Evolutionary conservation across 2,797 vertebrate species (phyloP).

Genomic region (Peromyscus nudipes): DNA sequence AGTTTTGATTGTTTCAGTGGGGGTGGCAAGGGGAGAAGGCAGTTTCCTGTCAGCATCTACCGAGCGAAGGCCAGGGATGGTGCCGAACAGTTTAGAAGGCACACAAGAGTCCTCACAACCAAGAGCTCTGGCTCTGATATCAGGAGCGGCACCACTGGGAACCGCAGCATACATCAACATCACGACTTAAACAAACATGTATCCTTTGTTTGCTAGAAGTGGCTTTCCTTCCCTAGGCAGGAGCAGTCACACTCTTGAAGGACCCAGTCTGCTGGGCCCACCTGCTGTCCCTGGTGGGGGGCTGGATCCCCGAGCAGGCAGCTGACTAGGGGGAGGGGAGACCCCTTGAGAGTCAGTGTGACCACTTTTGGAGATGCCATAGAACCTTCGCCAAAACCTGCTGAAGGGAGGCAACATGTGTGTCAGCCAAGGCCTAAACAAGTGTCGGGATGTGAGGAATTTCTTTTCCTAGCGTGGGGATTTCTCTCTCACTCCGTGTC

Average conservation of each 20-base stretch:
- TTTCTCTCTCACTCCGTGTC: constrained; percentile 26
- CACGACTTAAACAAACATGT: not conserved
- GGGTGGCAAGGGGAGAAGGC: not conserved
- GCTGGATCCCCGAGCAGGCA: not conserved
- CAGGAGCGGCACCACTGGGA: not conserved
- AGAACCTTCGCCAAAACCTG: not conserved
- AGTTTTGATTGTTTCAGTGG: not conserved
- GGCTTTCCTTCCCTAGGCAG: not conserved
- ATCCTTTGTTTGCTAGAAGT: not conserved
- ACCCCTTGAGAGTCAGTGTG: not conserved
- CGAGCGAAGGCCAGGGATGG: not conserved
- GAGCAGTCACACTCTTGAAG: accelerated
- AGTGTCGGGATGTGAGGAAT: not conserved
- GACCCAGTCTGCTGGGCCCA: not conserved
- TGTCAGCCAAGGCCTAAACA: not conserved
- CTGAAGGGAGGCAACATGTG: not conserved
- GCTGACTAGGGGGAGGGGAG: not conserved
- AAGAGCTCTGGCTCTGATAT: not conserved
- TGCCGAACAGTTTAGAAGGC: not conserved
- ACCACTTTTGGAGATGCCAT: accelerated
- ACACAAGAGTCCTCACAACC: not conserved
- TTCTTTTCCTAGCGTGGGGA: not conserved
- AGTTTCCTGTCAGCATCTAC: not conserved
- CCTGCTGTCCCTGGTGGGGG: too few relatives aligned
- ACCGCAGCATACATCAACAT: not conserved